Evolutionary conservation across 92 coral and sea anemone species (phyloP).

Genomic region (Paramuricea clavata): DNA sequence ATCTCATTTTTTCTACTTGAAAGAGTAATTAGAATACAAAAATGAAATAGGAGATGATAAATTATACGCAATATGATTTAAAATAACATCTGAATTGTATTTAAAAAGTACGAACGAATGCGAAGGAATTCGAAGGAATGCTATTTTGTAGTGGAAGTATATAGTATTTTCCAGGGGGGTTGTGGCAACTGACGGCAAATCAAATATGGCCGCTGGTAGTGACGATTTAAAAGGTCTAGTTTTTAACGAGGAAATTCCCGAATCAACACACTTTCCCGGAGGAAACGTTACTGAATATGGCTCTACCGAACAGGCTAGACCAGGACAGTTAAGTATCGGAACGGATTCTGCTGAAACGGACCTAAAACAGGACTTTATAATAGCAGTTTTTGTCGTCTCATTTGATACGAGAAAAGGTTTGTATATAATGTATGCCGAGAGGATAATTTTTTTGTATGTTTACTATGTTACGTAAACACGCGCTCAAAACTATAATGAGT

Average conservation of each 20-base stretch:
- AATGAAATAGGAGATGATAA: background rate
- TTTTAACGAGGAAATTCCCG: constrained; percentile 92
- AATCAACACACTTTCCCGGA: constrained; percentile 76
- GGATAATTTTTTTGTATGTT: no score
- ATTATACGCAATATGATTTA: no score
- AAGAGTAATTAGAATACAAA: background rate
- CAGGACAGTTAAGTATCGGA: constrained; percentile 35
- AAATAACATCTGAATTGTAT: no score
- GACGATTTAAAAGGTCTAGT: constrained; percentile 79
- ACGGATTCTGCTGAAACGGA: constrained; percentile 3
- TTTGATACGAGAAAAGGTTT: constrained; percentile 96
- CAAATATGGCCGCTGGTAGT: constrained; percentile 69
- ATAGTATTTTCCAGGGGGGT: constrained; percentile 2
- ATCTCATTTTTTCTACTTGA: background rate
- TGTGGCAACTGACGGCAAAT: background rate
- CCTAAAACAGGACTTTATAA: constrained; percentile 75
- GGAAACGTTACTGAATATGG: constrained; percentile 48
- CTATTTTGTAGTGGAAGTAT: background rate
- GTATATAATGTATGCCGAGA: no score
- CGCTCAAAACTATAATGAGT: no score
- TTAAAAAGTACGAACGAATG: no score
- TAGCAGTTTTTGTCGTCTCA: constrained; percentile 94
- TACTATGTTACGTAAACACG: no score
- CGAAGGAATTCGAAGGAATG: background rate
- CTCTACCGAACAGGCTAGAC: constrained; percentile 45